Evolutionary conservation across 2,888 invertebrate species (phyloP).

Genomic region (Ypsolopha sequella): DNA sequence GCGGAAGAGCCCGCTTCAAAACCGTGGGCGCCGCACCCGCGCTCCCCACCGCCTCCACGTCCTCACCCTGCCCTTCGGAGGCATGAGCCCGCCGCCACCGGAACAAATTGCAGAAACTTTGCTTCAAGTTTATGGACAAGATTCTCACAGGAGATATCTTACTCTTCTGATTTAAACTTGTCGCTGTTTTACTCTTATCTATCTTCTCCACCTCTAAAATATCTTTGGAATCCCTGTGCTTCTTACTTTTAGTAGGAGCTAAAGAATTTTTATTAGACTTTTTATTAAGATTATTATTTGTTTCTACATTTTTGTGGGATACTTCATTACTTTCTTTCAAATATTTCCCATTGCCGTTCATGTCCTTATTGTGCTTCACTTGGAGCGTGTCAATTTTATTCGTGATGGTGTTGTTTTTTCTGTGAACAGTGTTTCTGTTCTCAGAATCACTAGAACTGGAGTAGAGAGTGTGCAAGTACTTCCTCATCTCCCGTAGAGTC

Average conservation of each 20-base stretch:
- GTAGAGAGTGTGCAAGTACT: constrained; percentile 85
- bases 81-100: constrained; percentile 64
- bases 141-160: constrained; percentile 77
- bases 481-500: constrained; percentile 87
- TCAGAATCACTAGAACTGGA: constrained; percentile 80
- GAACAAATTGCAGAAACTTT: constrained; percentile 88
- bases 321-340: constrained; percentile 48
- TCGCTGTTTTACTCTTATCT: constrained; percentile 36
- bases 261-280: constrained; percentile 67
- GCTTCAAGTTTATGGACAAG: constrained; percentile 83
- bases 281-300: constrained; percentile 54
- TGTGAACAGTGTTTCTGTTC: constrained; percentile 54
- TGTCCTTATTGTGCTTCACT: constrained; percentile 37
- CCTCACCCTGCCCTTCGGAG: constrained; percentile 25
- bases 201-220: constrained; percentile 50
- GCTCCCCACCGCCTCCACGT: constrained; percentile 33
- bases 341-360: constrained; percentile 23
- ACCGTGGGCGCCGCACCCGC: constrained; percentile 45
- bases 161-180: constrained; percentile 39
- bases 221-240: constrained; percentile 60
- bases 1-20: constrained; percentile 52
- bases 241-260: constrained; percentile 73
- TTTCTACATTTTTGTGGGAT: constrained; percentile 34
- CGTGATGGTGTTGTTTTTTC: constrained; percentile 57
- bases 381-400: constrained; percentile 48